Conservation (phyloP, 92 coral and sea anemone species). For the Umimayanthus kanabou region DNA sequence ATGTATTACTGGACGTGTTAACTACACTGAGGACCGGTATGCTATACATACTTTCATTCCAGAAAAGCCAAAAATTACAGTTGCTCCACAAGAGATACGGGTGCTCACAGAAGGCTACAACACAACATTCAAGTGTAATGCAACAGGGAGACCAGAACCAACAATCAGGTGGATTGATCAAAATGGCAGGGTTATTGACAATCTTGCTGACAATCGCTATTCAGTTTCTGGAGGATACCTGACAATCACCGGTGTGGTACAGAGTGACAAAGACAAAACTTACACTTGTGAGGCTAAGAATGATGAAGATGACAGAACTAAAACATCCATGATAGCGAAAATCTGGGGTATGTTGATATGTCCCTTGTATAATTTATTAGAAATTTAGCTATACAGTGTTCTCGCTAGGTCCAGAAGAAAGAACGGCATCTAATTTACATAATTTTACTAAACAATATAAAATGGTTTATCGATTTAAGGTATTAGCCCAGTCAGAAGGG, state of each 20-base stretch:
- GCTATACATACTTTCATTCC: background rate
- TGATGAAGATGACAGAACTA: background rate
- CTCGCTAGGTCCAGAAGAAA: no score
- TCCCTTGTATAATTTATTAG: background rate
- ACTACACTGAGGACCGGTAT: background rate
- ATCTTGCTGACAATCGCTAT: background rate
- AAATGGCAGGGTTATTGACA: background rate
- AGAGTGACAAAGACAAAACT: background rate
- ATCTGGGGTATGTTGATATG: slow-evolving; percentile 4
- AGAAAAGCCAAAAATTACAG: slow-evolving; percentile 24
- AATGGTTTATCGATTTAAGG: no score
- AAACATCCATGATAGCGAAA: slow-evolving; percentile 6
- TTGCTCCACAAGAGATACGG: background rate
- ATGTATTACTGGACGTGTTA: no score
- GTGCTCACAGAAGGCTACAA: slow-evolving; percentile 29
- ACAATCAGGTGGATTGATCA: slow-evolving; percentile 18
- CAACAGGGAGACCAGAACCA: slow-evolving; percentile 30
- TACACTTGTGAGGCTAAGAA: slow-evolving; percentile 32
- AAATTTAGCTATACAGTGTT: no score
- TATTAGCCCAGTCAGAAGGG: no score
- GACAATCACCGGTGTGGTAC: slow-evolving; percentile 23
- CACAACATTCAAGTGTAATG: slow-evolving; percentile 46
- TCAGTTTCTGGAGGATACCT: slow-evolving; percentile 12
- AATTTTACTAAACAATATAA: no score
- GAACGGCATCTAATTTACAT: no score